Evolutionary conservation across 2,113 vertebrate species (phyloP).

Genomic region (Lampris megalopsis): DNA sequence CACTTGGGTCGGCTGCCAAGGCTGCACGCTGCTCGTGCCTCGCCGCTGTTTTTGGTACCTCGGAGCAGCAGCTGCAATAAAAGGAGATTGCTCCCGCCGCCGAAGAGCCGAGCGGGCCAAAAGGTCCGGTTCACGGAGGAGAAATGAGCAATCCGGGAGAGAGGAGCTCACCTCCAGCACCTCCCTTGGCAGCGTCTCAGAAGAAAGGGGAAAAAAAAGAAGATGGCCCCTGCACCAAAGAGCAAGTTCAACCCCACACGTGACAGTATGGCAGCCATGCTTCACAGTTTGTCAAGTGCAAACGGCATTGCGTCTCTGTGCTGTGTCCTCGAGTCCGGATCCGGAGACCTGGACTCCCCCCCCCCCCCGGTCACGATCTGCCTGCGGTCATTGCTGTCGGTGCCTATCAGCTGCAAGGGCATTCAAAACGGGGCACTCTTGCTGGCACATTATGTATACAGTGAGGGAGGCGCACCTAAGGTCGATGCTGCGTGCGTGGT

Average conservation of each 20-base stretch:
- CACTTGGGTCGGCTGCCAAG: conserved; percentile 47
- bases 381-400: neutral
- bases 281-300: conserved; percentile 37
- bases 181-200: conserved; percentile 66
- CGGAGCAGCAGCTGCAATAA: conserved; percentile 79
- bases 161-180: conserved; percentile 68
- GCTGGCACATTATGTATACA: conserved; percentile 5
- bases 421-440: neutral
- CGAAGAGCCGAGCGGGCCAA: conserved; percentile 53
- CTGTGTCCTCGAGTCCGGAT: conserved; percentile 6
- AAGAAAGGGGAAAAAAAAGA: neutral
- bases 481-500: conserved; percentile 1
- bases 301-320: neutral
- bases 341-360: conserved; percentile 8
- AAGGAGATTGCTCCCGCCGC: conserved; percentile 71
- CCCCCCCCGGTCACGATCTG: conserved; percentile 2
- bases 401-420: neutral
- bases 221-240: conserved; percentile 54
- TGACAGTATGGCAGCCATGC: conserved; percentile 69
- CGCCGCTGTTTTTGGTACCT: conserved; percentile 48
- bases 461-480: neutral
- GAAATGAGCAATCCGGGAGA: conserved; percentile 48
- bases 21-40: conserved; percentile 41
- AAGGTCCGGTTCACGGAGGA: conserved; percentile 71
- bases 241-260: conserved; percentile 36